Evolutionary conservation across 2,888 invertebrate species (phyloP), one percentile per base, ranked within the genome.

Genomic region (Polyploca ridens): DNA sequence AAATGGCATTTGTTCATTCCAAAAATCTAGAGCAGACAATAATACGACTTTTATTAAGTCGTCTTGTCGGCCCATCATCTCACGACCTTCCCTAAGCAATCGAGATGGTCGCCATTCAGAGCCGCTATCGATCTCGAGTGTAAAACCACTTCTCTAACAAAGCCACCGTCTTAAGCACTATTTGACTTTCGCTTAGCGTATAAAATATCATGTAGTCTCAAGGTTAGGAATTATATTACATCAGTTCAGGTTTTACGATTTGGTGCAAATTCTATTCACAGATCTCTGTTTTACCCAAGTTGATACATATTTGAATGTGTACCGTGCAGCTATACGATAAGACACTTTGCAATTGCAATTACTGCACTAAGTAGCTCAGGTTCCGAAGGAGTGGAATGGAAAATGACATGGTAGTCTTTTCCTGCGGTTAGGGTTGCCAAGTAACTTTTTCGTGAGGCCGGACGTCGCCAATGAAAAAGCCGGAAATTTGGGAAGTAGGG

Each of bases 61-160:
- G 10, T 59, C 38, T n/a, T 0, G 16, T 16, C 58, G 14, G n/a
- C 59, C 38, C 33, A 38, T 60, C 60, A 16, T n/a, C 60, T 19
- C 41, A 2, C 41, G 41, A 61, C 61, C 61, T 61, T 41, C 10
- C 16, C 14, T 13, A 44, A 61, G 19, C 41, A 44, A 62, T 61
- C 58, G 61, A 63, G 68, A 67, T 69, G 63, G 63, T 67, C 71
- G 67, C 68, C 67, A 71, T 77, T 79, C 71, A 68, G 68, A 67
- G 57, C 58, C 54, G 16, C 66, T 81, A 84, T 85, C 78, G 82
- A 86, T 85, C 79, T 76, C 44, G 61, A 73, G 65, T 74, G 70
- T 58, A 74, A 69, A 64, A 67, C 67, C 74, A 73, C 75, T 75
- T 70, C 66, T 68, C 35, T 65, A 70, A 79, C 72, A 77, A 76